phyloP scores from a whole-genome alignment of 1,140 invertebrate genomes.

The Bombus waltoni region DNA sequence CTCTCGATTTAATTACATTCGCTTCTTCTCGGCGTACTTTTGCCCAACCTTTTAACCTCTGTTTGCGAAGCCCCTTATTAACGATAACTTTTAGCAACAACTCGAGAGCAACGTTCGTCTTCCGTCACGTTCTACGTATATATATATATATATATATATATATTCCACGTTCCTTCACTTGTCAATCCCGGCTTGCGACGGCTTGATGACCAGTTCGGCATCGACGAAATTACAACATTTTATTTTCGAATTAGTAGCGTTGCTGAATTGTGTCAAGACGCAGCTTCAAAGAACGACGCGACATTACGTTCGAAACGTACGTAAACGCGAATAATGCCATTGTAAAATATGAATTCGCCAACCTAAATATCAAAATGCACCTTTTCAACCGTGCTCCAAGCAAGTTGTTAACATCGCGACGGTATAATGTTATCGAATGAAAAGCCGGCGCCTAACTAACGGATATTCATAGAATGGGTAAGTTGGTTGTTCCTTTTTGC shows the following conservation, averaged over 20 bases:
- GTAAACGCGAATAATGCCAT: not conserved
- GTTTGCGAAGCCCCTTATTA: constrained; percentile 35
- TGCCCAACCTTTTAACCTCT: constrained; percentile 55
- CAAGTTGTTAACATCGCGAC: not conserved
- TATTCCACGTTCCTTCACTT: not conserved
- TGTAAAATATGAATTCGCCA: constrained; percentile 30
- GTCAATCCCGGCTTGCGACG: not conserved
- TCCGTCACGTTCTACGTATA: constrained; percentile 19
- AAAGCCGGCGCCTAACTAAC: constrained; percentile 3
- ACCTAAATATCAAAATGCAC: constrained; percentile 18
- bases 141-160: constrained; percentile 1
- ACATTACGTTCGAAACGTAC: not conserved
- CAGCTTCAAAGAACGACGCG: not conserved
- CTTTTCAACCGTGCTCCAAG: not conserved
- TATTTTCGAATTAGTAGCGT: not conserved
- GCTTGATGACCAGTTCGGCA: not conserved
- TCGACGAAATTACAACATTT: too few relatives aligned
- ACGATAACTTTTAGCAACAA: constrained; percentile 48
- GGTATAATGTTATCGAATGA: not conserved
- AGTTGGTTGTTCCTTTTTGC: not conserved
- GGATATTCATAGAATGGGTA: not conserved
- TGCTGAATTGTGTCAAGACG: not conserved
- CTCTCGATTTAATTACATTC: constrained; percentile 50
- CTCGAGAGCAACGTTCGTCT: constrained; percentile 6
- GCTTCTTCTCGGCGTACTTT: constrained; percentile 51